Evolutionary conservation across 2,797 vertebrate genomes (phyloP).

Genomic region (Synaphobranchus kaupii): DNA sequence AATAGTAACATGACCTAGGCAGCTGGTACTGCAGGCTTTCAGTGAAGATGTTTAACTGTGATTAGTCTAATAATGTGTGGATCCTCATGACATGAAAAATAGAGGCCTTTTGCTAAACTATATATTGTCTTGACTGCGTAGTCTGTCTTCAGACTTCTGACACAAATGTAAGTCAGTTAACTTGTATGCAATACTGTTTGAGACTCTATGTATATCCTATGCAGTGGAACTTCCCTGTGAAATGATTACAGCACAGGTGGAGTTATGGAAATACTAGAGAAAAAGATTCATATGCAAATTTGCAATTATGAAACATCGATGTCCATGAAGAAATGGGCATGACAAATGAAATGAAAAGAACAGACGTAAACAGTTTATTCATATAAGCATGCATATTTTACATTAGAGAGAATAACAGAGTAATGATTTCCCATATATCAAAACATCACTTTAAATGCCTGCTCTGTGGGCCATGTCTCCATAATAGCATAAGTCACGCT

Average conservation of each 20-base stretch:
- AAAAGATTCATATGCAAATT: not conserved
- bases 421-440: slow-evolving; percentile 21
- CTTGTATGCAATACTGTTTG: slow-evolving; percentile 1
- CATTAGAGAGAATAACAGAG: slow-evolving; percentile 2
- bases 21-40: slow-evolving; percentile 19
- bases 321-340: not conserved
- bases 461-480: slow-evolving; percentile 13
- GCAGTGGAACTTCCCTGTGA: not conserved
- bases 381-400: slow-evolving; percentile 1
- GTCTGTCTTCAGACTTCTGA: slow-evolving; percentile 12
- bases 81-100: slow-evolving; percentile 22
- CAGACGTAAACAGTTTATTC: slow-evolving; percentile 16
- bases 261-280: not conserved
- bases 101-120: slow-evolving; percentile 18
- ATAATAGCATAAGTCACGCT: slow-evolving; percentile 18
- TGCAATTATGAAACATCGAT: slow-evolving; percentile 2
- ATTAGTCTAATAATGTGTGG: slow-evolving; percentile 36
- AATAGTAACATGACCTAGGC: slow-evolving; percentile 16
- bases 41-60: slow-evolving; percentile 18
- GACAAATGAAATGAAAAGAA: not conserved
- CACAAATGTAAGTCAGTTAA: slow-evolving; percentile 16
- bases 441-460: slow-evolving; percentile 23
- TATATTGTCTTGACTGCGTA: slow-evolving; percentile 16
- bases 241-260: not conserved
- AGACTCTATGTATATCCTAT: slow-evolving; percentile 16